Evolutionary conservation across 2,113 vertebrate species (phyloP).

Genomic region (Albula glossodonta): DNA sequence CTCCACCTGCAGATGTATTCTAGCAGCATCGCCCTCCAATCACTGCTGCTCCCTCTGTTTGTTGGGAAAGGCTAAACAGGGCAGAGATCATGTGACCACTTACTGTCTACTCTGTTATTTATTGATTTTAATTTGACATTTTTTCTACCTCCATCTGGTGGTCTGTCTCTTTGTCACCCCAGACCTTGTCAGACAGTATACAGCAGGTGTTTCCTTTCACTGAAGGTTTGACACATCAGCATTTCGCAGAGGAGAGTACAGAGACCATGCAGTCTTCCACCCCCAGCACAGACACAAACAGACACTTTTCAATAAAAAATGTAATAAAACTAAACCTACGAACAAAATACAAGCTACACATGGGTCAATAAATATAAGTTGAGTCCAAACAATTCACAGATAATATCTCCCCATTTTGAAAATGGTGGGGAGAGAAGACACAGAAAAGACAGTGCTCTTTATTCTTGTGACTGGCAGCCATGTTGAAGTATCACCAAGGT

Average conservation of each 20-base stretch:
- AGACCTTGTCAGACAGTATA: background rate
- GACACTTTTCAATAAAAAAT: background rate
- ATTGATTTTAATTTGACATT: background rate
- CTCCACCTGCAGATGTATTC: too few species aligned
- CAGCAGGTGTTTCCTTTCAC: background rate
- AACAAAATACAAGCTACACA: background rate
- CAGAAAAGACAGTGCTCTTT: background rate
- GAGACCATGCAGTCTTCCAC: too few species aligned
- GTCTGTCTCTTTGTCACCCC: background rate
- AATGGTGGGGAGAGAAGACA: background rate
- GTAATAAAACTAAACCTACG: background rate
- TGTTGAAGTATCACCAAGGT: background rate
- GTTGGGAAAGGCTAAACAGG: too few species aligned
- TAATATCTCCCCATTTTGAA: constrained; percentile 7
- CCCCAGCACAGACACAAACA: background rate
- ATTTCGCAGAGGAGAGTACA: too few species aligned
- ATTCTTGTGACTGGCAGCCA: background rate
- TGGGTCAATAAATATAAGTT: background rate
- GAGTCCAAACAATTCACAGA: background rate
- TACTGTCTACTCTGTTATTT: too few species aligned
- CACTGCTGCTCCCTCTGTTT: too few species aligned
- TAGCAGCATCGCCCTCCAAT: too few species aligned
- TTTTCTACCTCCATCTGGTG: background rate
- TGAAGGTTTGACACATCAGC: background rate
- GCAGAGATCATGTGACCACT: too few species aligned